Conservation (phyloP, 2,113 vertebrate species). For the Antechinus flavipes region DNA sequence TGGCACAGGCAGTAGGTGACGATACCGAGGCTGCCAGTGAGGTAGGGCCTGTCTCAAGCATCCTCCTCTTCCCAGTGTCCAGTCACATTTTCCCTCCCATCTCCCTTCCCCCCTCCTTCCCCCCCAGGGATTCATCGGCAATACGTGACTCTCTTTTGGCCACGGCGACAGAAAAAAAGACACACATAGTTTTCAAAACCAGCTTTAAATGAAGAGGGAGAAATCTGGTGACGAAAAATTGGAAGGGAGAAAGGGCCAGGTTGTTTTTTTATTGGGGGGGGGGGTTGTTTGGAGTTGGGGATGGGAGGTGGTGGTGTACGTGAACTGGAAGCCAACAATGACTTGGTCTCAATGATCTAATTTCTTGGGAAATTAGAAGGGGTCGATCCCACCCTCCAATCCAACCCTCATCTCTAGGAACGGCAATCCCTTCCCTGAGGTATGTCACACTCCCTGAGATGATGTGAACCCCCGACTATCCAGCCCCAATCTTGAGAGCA, state of each 20-base stretch:
- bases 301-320: slow-evolving; percentile 38
- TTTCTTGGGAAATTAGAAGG: slow-evolving; percentile 59
- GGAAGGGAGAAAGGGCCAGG: neutral
- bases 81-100: neutral
- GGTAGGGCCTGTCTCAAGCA: neutral
- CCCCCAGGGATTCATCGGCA: neutral
- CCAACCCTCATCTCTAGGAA: neutral
- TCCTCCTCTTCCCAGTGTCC: neutral
- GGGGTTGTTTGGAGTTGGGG: slow-evolving; percentile 51
- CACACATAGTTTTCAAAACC: slow-evolving; percentile 61
- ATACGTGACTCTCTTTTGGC: neutral
- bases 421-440: neutral
- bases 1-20: slow-evolving; percentile 6
- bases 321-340: neutral
- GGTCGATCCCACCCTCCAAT: neutral
- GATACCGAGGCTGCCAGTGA: neutral
- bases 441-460: neutral
- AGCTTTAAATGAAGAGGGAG: slow-evolving; percentile 72
- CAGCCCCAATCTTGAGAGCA: slow-evolving; percentile 52
- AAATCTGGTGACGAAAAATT: neutral
- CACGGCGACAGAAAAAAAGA: slow-evolving; percentile 22
- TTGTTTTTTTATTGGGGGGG: neutral
- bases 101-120: neutral
- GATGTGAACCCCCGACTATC: neutral
- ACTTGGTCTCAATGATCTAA: neutral